phyloP scores from a whole-genome alignment of 2,888 invertebrate species.

The Lepidonotus clava region DNA sequence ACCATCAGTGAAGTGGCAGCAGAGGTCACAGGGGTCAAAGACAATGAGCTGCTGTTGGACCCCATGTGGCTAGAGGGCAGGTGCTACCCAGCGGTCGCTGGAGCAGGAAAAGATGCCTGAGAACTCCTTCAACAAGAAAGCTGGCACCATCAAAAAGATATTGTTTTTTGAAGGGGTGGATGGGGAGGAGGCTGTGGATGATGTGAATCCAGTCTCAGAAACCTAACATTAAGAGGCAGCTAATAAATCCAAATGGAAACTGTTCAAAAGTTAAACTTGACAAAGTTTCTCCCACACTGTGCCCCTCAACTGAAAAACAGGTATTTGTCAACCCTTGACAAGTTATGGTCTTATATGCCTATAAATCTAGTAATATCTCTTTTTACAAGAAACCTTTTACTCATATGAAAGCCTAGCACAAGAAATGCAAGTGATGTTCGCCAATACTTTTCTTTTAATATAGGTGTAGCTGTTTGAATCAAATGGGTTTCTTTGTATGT shows the following conservation, averaged over 20 bases:
- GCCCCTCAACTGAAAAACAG: too few relatives aligned
- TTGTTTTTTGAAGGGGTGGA: conserved; percentile 35
- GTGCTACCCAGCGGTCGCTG: neutral
- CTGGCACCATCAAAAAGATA: conserved; percentile 54
- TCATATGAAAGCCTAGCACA: too few relatives aligned
- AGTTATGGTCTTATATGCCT: too few relatives aligned
- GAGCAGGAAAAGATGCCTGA: neutral
- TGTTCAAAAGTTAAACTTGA: conserved; percentile 16
- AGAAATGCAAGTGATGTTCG: too few relatives aligned
- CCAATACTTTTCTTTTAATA: too few relatives aligned
- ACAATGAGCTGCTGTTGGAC: conserved; percentile 29
- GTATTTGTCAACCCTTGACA: too few relatives aligned
- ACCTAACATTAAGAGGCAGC: conserved; percentile 50
- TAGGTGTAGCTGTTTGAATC: too few relatives aligned
- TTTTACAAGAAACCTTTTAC: too few relatives aligned
- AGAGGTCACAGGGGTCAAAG: neutral
- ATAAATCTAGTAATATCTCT: too few relatives aligned
- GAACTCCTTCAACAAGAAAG: conserved; percentile 31
- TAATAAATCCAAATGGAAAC: conserved; percentile 22
- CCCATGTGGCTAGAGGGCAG: neutral
- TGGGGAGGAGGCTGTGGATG: conserved; percentile 18
- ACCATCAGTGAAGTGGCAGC: neutral
- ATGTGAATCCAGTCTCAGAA: neutral
- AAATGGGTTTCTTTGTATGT: too few relatives aligned
- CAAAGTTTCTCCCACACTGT: too few relatives aligned